These are phyloP conservation scores for Automeris io DNA, from an alignment of 2,888 invertebrate genomes.

Conservation along the genomic window DNA sequence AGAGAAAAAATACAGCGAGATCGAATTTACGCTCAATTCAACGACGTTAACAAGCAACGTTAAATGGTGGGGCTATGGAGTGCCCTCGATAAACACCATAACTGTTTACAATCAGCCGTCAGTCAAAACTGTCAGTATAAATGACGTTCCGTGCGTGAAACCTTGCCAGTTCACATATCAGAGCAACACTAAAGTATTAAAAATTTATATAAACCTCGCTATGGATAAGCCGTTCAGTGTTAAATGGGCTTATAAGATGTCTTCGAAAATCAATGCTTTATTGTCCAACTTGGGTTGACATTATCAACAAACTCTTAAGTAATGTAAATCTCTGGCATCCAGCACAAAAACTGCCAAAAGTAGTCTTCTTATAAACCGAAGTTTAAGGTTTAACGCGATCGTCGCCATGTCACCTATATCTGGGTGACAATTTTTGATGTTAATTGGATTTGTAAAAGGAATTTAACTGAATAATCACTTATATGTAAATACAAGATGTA, in stretches of 20 bases:
- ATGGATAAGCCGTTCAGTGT: conserved; percentile 52
- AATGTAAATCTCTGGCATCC: too few relatives aligned
- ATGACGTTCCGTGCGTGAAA: conserved; percentile 36
- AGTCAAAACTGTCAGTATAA: conserved; percentile 38
- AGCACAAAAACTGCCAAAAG: too few relatives aligned
- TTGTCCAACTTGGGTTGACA: too few relatives aligned
- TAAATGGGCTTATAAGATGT: conserved; percentile 39
- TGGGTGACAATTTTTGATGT: too few relatives aligned
- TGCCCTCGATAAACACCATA: conserved; percentile 49
- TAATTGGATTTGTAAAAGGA: too few relatives aligned
- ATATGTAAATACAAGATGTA: too few relatives aligned
- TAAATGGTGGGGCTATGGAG: conserved; percentile 67
- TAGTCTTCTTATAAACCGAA: too few relatives aligned
- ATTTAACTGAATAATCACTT: too few relatives aligned
- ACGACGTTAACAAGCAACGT: conserved; percentile 42
- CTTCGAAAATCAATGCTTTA: background rate
- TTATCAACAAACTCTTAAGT: too few relatives aligned
- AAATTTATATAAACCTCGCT: conserved; percentile 43
- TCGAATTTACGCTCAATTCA: conserved; percentile 57
- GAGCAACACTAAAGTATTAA: conserved; percentile 32
- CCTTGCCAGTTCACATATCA: conserved; percentile 41
- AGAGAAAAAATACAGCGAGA: conserved; percentile 75
- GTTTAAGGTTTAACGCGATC: too few relatives aligned
- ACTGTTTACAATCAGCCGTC: conserved; percentile 38
- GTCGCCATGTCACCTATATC: too few relatives aligned